Conservation (phyloP, 2,888 invertebrate genomes). For the Acleris emargana region DNA sequence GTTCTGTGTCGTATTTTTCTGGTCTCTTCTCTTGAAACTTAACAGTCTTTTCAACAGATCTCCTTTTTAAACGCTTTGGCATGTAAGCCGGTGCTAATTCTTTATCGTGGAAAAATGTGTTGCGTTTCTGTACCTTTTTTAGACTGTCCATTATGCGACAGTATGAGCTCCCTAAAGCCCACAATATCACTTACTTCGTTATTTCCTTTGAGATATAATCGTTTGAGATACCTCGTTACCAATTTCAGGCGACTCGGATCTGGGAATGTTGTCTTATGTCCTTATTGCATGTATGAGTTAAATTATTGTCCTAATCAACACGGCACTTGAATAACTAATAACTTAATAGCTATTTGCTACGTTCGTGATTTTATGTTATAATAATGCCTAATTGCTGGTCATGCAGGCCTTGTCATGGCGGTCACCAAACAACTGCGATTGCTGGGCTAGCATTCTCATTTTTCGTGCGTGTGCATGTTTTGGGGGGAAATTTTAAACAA, state of each 20-base stretch:
- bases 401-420: conserved; percentile 22
- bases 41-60: conserved; percentile 2
- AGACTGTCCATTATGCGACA: background rate
- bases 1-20: conserved; percentile 6
- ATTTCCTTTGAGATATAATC: no score
- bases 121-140: conserved; percentile 15
- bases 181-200: no score
- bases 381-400: background rate
- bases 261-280: background rate
- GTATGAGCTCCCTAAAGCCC: background rate
- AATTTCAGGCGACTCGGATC: no score
- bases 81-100: conserved; percentile 32
- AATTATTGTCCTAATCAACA: background rate
- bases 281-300: background rate
- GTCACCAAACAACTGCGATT: background rate
- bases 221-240: no score
- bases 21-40: conserved; percentile 2
- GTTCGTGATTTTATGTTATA: background rate
- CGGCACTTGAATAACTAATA: conserved; percentile 18
- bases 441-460: no score
- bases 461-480: no score
- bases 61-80: conserved; percentile 16
- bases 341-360: background rate
- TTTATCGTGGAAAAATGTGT: conserved; percentile 14
- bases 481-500: no score